Evolutionary conservation across 2,797 vertebrate genomes (phyloP).

Genomic region (Gorsachius magnificus): DNA sequence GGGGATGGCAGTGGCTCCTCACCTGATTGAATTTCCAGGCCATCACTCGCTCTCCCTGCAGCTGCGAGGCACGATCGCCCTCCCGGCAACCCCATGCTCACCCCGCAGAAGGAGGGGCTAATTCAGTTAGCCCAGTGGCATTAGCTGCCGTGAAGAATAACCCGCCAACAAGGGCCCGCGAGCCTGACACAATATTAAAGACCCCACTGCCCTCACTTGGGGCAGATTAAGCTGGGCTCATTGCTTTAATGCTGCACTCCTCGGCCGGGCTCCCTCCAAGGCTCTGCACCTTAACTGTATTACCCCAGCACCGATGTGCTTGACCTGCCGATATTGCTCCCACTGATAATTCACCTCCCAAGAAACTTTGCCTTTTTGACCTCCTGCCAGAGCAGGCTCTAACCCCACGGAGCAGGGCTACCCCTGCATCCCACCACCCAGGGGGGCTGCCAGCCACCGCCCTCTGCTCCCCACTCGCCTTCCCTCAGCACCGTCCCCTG

Average conservation of each 20-base stretch:
- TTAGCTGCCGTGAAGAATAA: conserved; percentile 84
- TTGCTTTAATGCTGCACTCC: conserved; percentile 82
- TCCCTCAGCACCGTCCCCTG: not conserved
- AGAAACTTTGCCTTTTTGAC: conserved; percentile 96
- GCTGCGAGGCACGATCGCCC: conserved; percentile 82
- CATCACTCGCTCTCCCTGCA: conserved; percentile 69
- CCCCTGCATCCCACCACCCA: not conserved
- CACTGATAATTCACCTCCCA: conserved; percentile 91
- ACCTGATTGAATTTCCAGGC: conserved; percentile 81
- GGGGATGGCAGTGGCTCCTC: conserved; percentile 52
- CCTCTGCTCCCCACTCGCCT: not conserved
- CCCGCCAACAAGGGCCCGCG: conserved; percentile 76
- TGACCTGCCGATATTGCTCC: conserved; percentile 84
- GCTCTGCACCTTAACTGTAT: conserved; percentile 87
- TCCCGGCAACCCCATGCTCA: conserved; percentile 84
- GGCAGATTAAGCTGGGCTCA: conserved; percentile 92
- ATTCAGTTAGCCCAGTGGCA: conserved; percentile 89
- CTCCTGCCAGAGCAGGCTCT: conserved; percentile 67
- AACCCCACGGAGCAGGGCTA: conserved; percentile 6
- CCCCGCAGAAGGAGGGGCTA: conserved; percentile 80
- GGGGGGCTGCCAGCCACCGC: not conserved
- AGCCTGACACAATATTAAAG: conserved; percentile 83
- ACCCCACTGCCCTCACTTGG: conserved; percentile 84
- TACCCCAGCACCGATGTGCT: conserved; percentile 82
- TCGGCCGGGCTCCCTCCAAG: conserved; percentile 72